Percentiles rank a stretch among this genome's conserved stretches.
phyloP scores from a whole-genome alignment of 2,113 vertebrate genomes.

The Cynoglossus semilaevis region DNA sequence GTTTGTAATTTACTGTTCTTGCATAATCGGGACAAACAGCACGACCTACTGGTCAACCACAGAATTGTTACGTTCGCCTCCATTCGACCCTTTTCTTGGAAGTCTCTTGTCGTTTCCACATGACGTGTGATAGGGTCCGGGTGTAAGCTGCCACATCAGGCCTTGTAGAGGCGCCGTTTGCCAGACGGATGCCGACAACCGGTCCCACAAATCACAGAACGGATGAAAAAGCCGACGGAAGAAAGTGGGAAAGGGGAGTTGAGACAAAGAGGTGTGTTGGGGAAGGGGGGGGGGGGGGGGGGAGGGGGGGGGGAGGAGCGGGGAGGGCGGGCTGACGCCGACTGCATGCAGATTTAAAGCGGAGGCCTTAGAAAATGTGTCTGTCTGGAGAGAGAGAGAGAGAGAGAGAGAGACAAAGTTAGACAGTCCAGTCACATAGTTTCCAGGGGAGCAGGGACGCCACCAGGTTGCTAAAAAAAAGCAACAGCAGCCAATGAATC shows the following conservation, averaged over 20 bases:
- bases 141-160: slow-evolving; percentile 43
- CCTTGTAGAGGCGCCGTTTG: slow-evolving; percentile 42
- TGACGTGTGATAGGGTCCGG: slow-evolving; percentile 11
- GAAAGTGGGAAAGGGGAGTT: slow-evolving; percentile 1
- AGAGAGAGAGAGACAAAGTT: slow-evolving; percentile 25
- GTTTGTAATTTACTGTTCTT: background rate
- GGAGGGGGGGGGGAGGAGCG: slow-evolving; percentile 20
- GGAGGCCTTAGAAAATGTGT: slow-evolving; percentile 38
- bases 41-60: slow-evolving; percentile 40
- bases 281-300: slow-evolving; percentile 34
- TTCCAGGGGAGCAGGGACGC: slow-evolving; percentile 18
- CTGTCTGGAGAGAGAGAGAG: slow-evolving; percentile 49
- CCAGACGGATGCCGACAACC: slow-evolving; percentile 42
- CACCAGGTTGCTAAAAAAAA: slow-evolving; percentile 16
- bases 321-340: slow-evolving; percentile 25
- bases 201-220: slow-evolving; percentile 27
- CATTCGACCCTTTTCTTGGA: slow-evolving; percentile 1
- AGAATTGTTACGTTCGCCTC: slow-evolving; percentile 25
- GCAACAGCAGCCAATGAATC: slow-evolving; percentile 41
- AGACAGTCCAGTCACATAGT: slow-evolving; percentile 42
- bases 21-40: slow-evolving; percentile 39
- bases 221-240: background rate
- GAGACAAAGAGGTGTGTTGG: slow-evolving; percentile 31
- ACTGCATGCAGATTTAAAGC: slow-evolving; percentile 69
- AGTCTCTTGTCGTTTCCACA: slow-evolving; percentile 25